phyloP scores from a whole-genome alignment of 2,113 vertebrate species.

The Strix aluco region DNA sequence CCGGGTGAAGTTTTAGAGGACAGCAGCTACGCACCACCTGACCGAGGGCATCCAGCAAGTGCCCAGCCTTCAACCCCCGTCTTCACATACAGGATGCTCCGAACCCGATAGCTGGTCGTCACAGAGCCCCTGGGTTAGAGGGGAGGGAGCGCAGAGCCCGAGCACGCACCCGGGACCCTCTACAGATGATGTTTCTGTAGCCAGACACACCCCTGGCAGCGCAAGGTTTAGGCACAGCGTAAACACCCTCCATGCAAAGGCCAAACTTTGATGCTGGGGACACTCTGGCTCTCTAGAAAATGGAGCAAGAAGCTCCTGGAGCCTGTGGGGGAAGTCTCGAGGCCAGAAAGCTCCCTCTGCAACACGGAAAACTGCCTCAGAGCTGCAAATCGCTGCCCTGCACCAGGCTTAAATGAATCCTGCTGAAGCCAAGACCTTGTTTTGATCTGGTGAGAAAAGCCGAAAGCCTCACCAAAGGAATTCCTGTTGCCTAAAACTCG shows the following conservation, averaged over 20 bases:
- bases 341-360: not conserved
- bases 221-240: not conserved
- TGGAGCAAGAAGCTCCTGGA: fast-evolving
- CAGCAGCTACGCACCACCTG: not conserved
- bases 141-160: not conserved
- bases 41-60: fast-evolving
- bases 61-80: fast-evolving
- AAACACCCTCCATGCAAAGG: not conserved
- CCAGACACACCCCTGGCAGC: not conserved
- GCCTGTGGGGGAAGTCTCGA: fast-evolving
- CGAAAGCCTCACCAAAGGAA: not conserved
- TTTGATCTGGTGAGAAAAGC: not conserved
- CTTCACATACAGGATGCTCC: fast-evolving
- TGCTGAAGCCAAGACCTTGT: not conserved
- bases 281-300: not conserved
- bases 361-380: not conserved
- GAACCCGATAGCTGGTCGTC: not conserved
- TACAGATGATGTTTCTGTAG: not conserved
- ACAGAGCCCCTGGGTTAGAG: not conserved
- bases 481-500: not conserved
- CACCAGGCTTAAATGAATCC: not conserved
- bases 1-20: not conserved
- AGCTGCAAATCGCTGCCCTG: not conserved
- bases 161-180: fast-evolving
- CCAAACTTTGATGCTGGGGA: not conserved